These are phyloP conservation scores for Tanypteryx hageni DNA, from an alignment of 2,888 invertebrate species.

Conservation along the genomic window DNA sequence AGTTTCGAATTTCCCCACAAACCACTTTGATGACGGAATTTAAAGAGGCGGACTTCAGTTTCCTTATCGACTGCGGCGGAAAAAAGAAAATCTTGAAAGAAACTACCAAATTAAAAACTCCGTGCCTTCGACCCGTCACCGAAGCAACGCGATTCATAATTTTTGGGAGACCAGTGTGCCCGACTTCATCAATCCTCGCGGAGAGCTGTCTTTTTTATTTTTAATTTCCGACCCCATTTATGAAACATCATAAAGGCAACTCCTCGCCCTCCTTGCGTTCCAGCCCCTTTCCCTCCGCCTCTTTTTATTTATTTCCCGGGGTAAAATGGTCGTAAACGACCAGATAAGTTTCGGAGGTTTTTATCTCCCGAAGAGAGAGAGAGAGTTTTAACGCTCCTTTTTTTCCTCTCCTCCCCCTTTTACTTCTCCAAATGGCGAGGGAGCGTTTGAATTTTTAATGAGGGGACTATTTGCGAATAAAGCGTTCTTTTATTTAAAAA, in stretches of 20 bases:
- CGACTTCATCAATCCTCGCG: background rate
- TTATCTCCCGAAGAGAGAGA: background rate
- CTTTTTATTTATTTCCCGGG: conserved; percentile 31
- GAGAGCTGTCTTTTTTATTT: conserved; percentile 32
- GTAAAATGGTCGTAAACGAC: conserved; percentile 26
- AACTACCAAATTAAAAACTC: too few relatives aligned
- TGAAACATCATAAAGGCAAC: background rate
- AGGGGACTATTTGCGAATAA: conserved; percentile 22
- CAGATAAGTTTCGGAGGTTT: conserved; percentile 16
- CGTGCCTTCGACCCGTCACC: background rate
- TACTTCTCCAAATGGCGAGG: too few relatives aligned
- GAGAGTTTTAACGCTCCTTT: background rate
- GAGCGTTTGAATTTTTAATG: conserved; percentile 23
- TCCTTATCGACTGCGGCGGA: too few relatives aligned
- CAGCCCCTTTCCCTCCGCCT: background rate
- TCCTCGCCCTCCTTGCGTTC: background rate
- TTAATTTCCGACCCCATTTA: conserved; percentile 23
- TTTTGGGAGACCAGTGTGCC: background rate
- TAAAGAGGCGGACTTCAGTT: too few relatives aligned
- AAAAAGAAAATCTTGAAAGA: too few relatives aligned
- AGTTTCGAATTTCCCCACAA: too few relatives aligned
- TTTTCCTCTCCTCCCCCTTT: background rate
- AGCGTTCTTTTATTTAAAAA: background rate
- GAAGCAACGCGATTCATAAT: background rate
- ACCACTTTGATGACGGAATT: too few relatives aligned